phyloP scores from a whole-genome alignment of 2,797 vertebrate species.

The Heteromormyrus szaboi region DNA sequence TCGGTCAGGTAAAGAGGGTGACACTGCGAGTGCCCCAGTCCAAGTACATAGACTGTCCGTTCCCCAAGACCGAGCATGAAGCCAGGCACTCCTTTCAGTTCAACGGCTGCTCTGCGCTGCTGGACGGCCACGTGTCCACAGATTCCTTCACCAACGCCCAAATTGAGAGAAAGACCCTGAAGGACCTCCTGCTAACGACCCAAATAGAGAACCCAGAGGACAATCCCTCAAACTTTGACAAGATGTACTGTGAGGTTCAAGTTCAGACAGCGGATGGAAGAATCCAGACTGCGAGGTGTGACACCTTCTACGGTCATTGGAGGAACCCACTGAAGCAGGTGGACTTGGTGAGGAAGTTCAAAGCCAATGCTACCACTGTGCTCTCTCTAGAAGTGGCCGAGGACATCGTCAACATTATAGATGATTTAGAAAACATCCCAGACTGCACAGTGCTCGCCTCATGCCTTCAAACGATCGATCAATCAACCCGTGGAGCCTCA shows the following conservation, averaged over 20 bases:
- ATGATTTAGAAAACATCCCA: constrained; percentile 64
- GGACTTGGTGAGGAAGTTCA: constrained; percentile 78
- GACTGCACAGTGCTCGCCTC: constrained; percentile 59
- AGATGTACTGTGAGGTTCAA: constrained; percentile 73
- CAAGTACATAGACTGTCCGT: constrained; percentile 74
- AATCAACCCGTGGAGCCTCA: background rate
- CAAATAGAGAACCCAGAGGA: constrained; percentile 65
- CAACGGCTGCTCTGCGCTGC: constrained; percentile 70
- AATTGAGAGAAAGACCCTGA: constrained; percentile 56
- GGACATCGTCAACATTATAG: constrained; percentile 60
- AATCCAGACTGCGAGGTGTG: constrained; percentile 44
- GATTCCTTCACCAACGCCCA: constrained; percentile 61
- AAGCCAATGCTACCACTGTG: constrained; percentile 54
- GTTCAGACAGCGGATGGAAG: constrained; percentile 52
- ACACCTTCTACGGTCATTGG: constrained; percentile 92
- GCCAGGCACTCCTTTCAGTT: constrained; percentile 93
- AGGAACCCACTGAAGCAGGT: constrained; percentile 76
- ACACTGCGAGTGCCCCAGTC: constrained; percentile 73
- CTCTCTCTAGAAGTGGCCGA: constrained; percentile 61
- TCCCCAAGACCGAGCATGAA: constrained; percentile 76
- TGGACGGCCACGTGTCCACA: constrained; percentile 67
- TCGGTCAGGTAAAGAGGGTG: constrained; percentile 56
- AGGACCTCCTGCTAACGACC: constrained; percentile 66
- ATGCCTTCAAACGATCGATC: constrained; percentile 59
- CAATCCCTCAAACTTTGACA: constrained; percentile 79